These are phyloP conservation scores for Diceros bicornis DNA, from an alignment of 2,797 vertebrate genomes.

Conservation along the genomic window DNA sequence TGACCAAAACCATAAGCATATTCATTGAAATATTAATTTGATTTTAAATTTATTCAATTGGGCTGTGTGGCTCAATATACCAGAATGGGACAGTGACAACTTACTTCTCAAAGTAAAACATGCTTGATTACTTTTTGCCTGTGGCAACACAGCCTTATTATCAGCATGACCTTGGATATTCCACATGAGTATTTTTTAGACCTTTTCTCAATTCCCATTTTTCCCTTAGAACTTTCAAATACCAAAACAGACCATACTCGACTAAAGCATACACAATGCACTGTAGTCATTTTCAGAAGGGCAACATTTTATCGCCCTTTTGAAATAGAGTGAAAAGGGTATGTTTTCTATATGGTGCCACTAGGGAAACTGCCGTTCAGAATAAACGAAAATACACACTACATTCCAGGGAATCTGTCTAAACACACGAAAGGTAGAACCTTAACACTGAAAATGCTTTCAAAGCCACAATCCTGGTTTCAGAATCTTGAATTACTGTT, in stretches of 20 bases:
- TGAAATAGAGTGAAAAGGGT: neutral
- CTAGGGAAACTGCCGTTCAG: neutral
- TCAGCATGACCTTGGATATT: neutral
- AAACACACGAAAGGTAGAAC: neutral
- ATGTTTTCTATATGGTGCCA: neutral
- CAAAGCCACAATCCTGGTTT: conserved; percentile 44
- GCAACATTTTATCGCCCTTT: conserved; percentile 2
- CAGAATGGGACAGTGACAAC: neutral
- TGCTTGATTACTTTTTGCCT: neutral
- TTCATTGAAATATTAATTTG: neutral
- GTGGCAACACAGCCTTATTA: neutral
- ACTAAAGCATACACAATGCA: neutral
- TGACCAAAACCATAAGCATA: neutral
- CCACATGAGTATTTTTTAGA: neutral
- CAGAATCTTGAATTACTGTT: conserved; percentile 49
- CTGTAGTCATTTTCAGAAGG: neutral
- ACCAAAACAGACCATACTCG: neutral
- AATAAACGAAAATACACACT: neutral
- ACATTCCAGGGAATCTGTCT: conserved; percentile 14
- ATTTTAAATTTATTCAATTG: neutral
- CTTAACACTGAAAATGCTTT: conserved; percentile 67
- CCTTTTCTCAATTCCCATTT: neutral
- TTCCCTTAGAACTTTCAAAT: neutral
- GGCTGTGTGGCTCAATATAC: neutral
- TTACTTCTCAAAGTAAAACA: neutral